These are phyloP conservation scores for Conus canariensis DNA, from an alignment of 2,888 invertebrate genomes.

Conservation along the genomic window DNA sequence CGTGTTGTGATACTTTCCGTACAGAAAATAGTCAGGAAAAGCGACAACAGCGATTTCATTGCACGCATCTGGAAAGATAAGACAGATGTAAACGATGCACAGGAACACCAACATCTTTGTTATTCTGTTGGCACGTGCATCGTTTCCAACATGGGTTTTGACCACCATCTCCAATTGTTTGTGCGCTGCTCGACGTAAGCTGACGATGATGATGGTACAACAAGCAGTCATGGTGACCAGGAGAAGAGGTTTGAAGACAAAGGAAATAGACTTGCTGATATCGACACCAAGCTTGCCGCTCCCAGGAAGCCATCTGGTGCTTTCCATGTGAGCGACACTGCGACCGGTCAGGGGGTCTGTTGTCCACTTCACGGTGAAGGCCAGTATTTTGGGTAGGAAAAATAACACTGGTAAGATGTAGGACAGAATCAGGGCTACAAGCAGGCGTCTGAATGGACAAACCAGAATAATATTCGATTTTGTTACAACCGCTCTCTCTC, in stretches of 20 bases:
- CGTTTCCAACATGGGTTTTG: neutral
- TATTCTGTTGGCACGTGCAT: neutral
- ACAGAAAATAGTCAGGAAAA: neutral
- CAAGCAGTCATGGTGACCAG: neutral
- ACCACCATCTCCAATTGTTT: neutral
- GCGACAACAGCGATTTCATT: too few relatives aligned
- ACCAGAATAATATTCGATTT: too few relatives aligned
- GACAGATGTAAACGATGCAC: neutral
- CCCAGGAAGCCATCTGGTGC: neutral
- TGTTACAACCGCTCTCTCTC: too few relatives aligned
- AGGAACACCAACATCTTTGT: neutral
- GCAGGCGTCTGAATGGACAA: neutral
- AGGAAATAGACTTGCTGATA: neutral
- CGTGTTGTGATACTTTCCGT: neutral
- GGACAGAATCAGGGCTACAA: neutral
- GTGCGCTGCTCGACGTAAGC: neutral
- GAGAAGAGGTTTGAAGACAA: neutral
- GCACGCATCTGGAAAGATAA: neutral
- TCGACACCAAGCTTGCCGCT: neutral
- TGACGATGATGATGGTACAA: neutral
- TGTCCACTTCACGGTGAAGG: neutral
- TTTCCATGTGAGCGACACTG: neutral
- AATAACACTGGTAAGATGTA: neutral
- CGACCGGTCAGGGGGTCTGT: neutral
- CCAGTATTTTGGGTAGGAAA: neutral